Percentiles rank a stretch among this genome's conserved stretches.
Conservation (phyloP, 37 sponge, comb jelly and placozoan genomes). For the Tethya wilhelma region DNA sequence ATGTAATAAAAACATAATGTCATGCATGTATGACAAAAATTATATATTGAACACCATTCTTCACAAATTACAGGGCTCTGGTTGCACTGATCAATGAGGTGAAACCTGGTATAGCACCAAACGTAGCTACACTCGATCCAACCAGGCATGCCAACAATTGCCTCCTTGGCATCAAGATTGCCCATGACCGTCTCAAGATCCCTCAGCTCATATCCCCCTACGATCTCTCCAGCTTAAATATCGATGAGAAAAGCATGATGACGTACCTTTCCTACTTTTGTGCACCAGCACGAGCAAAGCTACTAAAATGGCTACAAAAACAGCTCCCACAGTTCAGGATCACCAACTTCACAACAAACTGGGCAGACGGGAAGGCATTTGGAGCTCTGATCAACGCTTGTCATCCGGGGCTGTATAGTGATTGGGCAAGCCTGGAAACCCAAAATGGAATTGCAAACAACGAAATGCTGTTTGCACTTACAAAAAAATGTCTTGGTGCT, state of each 20-base stretch:
- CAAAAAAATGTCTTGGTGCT: conserved; percentile 47
- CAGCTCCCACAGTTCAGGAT: conserved; percentile 57
- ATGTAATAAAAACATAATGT: neutral
- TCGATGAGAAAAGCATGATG: conserved; percentile 86
- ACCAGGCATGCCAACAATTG: conserved; percentile 70
- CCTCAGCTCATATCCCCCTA: conserved; percentile 63
- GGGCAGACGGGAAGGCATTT: conserved; percentile 69
- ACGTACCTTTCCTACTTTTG: conserved; percentile 85
- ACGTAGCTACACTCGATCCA: conserved; percentile 53
- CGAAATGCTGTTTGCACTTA: conserved; percentile 5
- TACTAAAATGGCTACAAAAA: conserved; percentile 70
- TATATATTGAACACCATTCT: neutral
- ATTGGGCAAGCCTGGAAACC: conserved; percentile 15
- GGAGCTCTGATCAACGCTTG: conserved; percentile 61
- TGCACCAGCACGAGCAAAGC: conserved; percentile 41
- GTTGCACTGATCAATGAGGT: conserved; percentile 67
- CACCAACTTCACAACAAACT: conserved; percentile 72
- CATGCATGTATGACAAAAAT: conserved; percentile 2
- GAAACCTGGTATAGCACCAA: conserved; percentile 66
- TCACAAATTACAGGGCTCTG: conserved; percentile 32
- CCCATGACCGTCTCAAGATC: conserved; percentile 71
- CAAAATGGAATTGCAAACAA: conserved; percentile 46
- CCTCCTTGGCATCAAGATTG: conserved; percentile 63
- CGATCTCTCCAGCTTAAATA: conserved; percentile 47
- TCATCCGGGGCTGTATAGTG: conserved; percentile 37